Evolutionary conservation across 1,140 invertebrate species (phyloP).

Genomic region (Drosophila punjabiensis): DNA sequence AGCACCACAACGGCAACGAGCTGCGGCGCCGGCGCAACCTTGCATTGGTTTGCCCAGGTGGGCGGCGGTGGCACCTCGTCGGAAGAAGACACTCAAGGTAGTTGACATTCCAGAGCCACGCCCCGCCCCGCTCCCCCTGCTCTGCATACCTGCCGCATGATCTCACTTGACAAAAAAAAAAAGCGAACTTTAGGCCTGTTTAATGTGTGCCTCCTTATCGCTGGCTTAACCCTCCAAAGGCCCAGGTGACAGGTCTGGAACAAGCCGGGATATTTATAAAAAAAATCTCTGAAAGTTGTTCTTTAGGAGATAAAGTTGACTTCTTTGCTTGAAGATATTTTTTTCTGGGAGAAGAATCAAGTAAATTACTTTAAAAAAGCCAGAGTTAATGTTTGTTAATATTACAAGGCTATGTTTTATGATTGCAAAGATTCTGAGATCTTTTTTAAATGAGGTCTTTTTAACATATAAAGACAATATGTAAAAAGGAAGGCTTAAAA

Average conservation of each 20-base stretch:
- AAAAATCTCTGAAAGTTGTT: neutral
- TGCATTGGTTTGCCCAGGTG: slow-evolving; percentile 72
- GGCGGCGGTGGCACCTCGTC: slow-evolving; percentile 46
- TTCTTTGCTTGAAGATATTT: neutral
- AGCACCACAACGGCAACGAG: slow-evolving; percentile 3
- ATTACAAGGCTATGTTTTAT: too few relatives aligned
- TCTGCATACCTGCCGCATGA: slow-evolving; percentile 53
- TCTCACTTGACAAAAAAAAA: slow-evolving; percentile 41
- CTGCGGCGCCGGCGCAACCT: slow-evolving; percentile 39
- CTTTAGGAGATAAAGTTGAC: neutral
- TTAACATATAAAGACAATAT: neutral
- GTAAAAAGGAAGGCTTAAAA: neutral
- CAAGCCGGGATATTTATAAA: slow-evolving; percentile 7
- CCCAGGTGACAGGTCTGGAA: slow-evolving; percentile 14
- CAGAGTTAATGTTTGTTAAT: too few relatives aligned
- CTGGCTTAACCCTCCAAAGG: slow-evolving; percentile 18
- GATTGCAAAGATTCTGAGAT: neutral
- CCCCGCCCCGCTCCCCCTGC: slow-evolving; percentile 12
- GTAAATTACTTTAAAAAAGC: too few relatives aligned
- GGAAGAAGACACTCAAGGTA: slow-evolving; percentile 72
- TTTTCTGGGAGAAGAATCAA: neutral
- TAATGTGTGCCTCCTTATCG: slow-evolving; percentile 26
- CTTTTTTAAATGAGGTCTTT: neutral
- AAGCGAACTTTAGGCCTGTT: slow-evolving; percentile 11
- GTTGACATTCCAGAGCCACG: slow-evolving; percentile 54